A percentile compares a stretch with the other conserved stretches of the same genome.
These are phyloP conservation scores for Hemicrepidius hirtus DNA, from an alignment of 2,888 invertebrate genomes.

Conservation along the genomic window DNA sequence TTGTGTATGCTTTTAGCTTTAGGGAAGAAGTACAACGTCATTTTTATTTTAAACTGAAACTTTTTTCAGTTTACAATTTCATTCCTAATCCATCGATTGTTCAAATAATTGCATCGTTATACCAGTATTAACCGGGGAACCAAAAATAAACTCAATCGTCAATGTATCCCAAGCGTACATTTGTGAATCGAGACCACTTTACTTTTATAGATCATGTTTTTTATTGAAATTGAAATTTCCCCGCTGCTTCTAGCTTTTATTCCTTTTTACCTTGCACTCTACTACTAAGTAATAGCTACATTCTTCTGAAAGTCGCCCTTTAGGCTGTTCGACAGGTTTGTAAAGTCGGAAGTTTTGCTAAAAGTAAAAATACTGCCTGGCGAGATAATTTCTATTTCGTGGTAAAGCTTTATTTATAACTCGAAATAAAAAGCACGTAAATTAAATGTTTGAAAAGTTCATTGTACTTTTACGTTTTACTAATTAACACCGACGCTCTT, in stretches of 20 bases:
- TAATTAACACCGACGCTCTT: slow-evolving; percentile 21
- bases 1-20: no score
- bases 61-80: neutral
- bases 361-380: neutral
- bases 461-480: slow-evolving; percentile 17
- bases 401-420: slow-evolving; percentile 13
- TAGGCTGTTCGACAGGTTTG: neutral
- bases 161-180: slow-evolving; percentile 28
- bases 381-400: neutral
- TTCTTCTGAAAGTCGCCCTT: slow-evolving; percentile 4
- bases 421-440: neutral
- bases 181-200: slow-evolving; percentile 35
- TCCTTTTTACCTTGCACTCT: slow-evolving; percentile 15
- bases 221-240: slow-evolving; percentile 37
- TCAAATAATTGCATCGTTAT: slow-evolving; percentile 18
- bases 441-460: slow-evolving; percentile 29
- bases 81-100: neutral
- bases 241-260: slow-evolving; percentile 20
- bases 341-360: neutral
- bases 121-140: neutral
- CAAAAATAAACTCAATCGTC: slow-evolving; percentile 12
- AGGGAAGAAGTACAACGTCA: no score
- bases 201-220: slow-evolving; percentile 35
- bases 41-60: neutral
- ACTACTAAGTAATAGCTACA: slow-evolving; percentile 13